Conservation (phyloP, 2,888 invertebrate genomes). For the Sarcophaga caerulescens region DNA sequence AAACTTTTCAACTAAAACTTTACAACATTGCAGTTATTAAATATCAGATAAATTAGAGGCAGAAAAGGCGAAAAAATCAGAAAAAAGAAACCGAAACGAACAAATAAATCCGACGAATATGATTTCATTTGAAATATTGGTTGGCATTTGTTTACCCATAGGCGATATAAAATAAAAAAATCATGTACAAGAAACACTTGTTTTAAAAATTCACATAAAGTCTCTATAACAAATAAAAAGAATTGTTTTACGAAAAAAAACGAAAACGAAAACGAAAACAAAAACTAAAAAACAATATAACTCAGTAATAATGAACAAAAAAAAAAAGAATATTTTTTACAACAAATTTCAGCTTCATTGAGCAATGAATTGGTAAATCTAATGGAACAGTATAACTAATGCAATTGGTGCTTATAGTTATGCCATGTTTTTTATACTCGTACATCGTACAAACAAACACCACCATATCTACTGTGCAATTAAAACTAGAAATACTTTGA, state of each 20-base stretch:
- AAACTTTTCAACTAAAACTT: neutral
- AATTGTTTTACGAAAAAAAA: slow-evolving; percentile 26
- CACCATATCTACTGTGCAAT: slow-evolving; percentile 64
- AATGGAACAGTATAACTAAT: slow-evolving; percentile 41
- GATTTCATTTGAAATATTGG: slow-evolving; percentile 39
- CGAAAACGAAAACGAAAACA: neutral
- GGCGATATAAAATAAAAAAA: slow-evolving; percentile 8
- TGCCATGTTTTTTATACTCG: slow-evolving; percentile 13
- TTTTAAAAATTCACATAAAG: slow-evolving; percentile 45
- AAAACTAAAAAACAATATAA: neutral
- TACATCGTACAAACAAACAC: slow-evolving; percentile 59
- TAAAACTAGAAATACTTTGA: slow-evolving; percentile 43
- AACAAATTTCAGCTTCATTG: slow-evolving; percentile 66
- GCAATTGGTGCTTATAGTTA: slow-evolving; percentile 48
- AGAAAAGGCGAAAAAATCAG: neutral
- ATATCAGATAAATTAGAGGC: neutral
- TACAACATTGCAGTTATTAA: neutral
- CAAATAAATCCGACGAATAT: neutral
- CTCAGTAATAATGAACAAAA: neutral
- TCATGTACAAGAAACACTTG: slow-evolving; percentile 50
- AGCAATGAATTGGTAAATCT: slow-evolving; percentile 63
- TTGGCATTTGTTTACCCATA: slow-evolving; percentile 58
- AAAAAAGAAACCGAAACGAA: slow-evolving; percentile 15
- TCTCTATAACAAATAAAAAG: slow-evolving; percentile 30
- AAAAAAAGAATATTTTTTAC: slow-evolving; percentile 6